Conservation (phyloP, 2,888 invertebrate species). For the Blera fallax region DNA sequence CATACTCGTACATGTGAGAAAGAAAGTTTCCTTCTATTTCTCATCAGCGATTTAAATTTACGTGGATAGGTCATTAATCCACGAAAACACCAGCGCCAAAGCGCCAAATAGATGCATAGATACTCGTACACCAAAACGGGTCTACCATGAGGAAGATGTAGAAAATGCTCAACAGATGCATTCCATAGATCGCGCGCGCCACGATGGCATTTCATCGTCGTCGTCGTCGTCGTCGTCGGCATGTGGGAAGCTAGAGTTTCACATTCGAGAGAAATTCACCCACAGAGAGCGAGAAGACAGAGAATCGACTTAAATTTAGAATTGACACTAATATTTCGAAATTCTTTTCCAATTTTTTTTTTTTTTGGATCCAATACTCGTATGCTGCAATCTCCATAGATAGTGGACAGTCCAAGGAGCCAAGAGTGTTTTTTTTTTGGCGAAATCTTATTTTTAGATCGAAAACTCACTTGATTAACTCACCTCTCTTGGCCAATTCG, state of each 20-base stretch:
- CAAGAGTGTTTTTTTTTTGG: constrained; percentile 8
- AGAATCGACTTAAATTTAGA: constrained; percentile 55
- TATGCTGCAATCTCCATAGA: constrained; percentile 1
- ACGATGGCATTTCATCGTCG: constrained; percentile 13
- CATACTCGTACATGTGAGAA: constrained; percentile 44
- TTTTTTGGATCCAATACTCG: constrained; percentile 4
- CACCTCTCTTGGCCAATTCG: constrained; percentile 20
- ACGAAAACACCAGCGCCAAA: constrained; percentile 51
- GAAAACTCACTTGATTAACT: constrained; percentile 43
- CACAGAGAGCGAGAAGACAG: background rate
- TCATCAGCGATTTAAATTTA: constrained; percentile 51
- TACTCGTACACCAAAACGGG: constrained; percentile 38
- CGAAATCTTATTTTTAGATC: constrained; percentile 32
- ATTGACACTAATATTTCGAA: constrained; percentile 56
- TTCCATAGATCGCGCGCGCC: constrained; percentile 49
- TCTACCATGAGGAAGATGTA: constrained; percentile 35
- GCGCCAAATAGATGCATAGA: background rate
- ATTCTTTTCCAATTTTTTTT: constrained; percentile 34
- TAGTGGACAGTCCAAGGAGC: background rate
- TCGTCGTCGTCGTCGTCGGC: constrained; percentile 21
- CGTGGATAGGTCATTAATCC: constrained; percentile 72
- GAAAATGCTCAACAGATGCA: constrained; percentile 43
- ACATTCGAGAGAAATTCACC: constrained; percentile 20
- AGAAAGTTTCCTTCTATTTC: constrained; percentile 63
- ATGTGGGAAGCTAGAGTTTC: constrained; percentile 68